Evolutionary conservation across 2,888 invertebrate species (phyloP).

Genomic region (Therioaphis trifolii): DNA sequence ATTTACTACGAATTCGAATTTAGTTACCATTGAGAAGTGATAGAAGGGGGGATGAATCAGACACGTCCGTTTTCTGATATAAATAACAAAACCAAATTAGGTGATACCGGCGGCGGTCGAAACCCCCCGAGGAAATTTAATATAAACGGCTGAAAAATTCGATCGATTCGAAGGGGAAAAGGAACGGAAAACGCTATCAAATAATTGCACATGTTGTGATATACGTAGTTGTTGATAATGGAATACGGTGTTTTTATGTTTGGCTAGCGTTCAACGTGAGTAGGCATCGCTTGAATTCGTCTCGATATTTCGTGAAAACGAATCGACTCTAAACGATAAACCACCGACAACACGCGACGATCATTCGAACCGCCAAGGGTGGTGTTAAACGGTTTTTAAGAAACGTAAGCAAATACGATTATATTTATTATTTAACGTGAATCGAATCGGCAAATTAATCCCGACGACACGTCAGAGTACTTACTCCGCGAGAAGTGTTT

Average conservation of each 20-base stretch:
- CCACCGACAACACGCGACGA: too few species aligned
- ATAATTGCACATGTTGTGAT: constrained; percentile 34
- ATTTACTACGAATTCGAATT: too few species aligned
- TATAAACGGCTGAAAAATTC: not conserved
- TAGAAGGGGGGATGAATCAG: too few species aligned
- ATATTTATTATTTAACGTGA: not conserved
- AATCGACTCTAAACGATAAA: constrained; percentile 11
- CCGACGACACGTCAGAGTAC: too few species aligned
- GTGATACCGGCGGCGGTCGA: not conserved
- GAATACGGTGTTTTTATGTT: not conserved
- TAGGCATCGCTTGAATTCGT: not conserved
- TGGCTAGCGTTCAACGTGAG: not conserved
- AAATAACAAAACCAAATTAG: not conserved
- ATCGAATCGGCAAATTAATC: too few species aligned
- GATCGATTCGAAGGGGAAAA: not conserved
- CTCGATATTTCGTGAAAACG: not conserved
- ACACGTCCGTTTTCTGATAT: too few species aligned
- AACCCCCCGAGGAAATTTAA: not conserved
- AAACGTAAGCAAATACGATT: not conserved
- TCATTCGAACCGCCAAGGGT: too few species aligned
- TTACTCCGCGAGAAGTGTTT: too few species aligned
- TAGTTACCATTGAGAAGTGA: too few species aligned
- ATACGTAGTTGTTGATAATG: not conserved
- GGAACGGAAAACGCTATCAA: not conserved
- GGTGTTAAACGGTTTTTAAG: not conserved